Evolutionary conservation across 2,113 vertebrate genomes (phyloP).

Genomic region (Tetraodon nigroviridis): DNA sequence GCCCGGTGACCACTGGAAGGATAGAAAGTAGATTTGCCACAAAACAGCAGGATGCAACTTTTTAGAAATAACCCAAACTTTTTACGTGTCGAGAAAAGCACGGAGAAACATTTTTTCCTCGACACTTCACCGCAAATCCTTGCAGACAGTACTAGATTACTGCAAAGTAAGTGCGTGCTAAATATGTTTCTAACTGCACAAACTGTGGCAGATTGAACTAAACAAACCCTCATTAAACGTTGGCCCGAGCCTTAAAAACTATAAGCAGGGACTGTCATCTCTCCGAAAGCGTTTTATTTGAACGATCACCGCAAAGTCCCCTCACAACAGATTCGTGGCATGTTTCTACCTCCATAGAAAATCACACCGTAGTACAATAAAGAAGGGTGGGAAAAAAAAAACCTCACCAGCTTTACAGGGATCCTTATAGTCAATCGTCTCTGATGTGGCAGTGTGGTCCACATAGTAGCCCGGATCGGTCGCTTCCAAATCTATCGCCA

Average conservation of each 20-base stretch:
- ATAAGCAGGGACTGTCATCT: slow-evolving; percentile 63
- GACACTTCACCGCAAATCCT: background rate
- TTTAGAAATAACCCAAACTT: slow-evolving; percentile 47
- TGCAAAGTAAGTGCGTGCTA: slow-evolving; percentile 13
- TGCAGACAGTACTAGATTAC: slow-evolving; percentile 13
- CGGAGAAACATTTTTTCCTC: background rate
- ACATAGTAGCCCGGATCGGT: slow-evolving; percentile 72
- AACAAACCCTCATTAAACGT: slow-evolving; percentile 54
- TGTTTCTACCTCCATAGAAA: slow-evolving; percentile 46
- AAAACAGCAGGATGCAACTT: slow-evolving; percentile 45
- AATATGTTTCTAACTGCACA: slow-evolving; percentile 46
- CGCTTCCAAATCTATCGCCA: slow-evolving; percentile 70
- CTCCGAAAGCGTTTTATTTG: slow-evolving; percentile 22
- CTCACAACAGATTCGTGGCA: slow-evolving; percentile 64
- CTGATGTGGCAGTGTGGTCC: slow-evolving; percentile 68
- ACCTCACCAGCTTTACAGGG: slow-evolving; percentile 77
- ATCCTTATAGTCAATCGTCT: slow-evolving; percentile 77
- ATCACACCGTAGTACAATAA: slow-evolving; percentile 16
- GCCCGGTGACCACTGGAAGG: background rate
- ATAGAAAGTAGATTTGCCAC: slow-evolving; percentile 9
- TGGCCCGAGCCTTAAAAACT: slow-evolving; percentile 42
- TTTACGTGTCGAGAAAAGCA: slow-evolving; percentile 13
- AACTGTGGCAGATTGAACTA: slow-evolving; percentile 43
- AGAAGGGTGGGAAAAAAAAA: background rate
- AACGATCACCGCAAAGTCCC: slow-evolving; percentile 22